A percentile compares a stretch with the other conserved stretches of the same genome.
Evolutionary conservation across 2,797 vertebrate species (phyloP).

Genomic region (Scolopax rusticola): DNA sequence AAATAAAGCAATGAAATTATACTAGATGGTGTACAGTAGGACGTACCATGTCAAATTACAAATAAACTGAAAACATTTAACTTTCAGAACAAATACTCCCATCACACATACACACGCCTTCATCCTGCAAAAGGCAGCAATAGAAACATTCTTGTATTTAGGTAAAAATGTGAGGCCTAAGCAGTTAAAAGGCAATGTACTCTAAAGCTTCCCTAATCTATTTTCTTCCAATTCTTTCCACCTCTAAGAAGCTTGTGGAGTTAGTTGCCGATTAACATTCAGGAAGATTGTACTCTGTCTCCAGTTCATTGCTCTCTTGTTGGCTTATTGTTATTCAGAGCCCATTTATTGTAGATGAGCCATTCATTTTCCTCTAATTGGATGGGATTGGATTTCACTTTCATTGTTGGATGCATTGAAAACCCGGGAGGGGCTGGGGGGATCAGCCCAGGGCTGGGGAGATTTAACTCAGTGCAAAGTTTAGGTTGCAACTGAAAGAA

Average conservation of each 20-base stretch:
- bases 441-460: slow-evolving; percentile 50
- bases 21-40: neutral
- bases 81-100: neutral
- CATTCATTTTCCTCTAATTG: slow-evolving; percentile 75
- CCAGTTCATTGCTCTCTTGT: slow-evolving; percentile 75
- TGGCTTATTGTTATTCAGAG: slow-evolving; percentile 75
- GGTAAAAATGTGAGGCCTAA: slow-evolving; percentile 58
- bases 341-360: slow-evolving; percentile 71
- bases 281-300: slow-evolving; percentile 66
- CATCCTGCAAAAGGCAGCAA: slow-evolving; percentile 16
- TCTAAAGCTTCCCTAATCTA: slow-evolving; percentile 70
- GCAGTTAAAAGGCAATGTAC: slow-evolving; percentile 59
- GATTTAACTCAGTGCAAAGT: slow-evolving; percentile 57
- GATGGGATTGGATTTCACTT: slow-evolving; percentile 75
- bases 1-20: neutral
- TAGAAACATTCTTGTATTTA: slow-evolving; percentile 59
- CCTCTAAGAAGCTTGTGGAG: slow-evolving; percentile 69
- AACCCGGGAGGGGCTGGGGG: slow-evolving; percentile 41
- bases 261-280: slow-evolving; percentile 75
- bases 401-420: slow-evolving; percentile 69
- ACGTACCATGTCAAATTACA: neutral
- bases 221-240: slow-evolving; percentile 72
- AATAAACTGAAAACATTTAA: slow-evolving; percentile 21
- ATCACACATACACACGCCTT: neutral
- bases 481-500: slow-evolving; percentile 46